phyloP scores from a whole-genome alignment of 2,888 invertebrate species.

The Cepaea hortensis region DNA sequence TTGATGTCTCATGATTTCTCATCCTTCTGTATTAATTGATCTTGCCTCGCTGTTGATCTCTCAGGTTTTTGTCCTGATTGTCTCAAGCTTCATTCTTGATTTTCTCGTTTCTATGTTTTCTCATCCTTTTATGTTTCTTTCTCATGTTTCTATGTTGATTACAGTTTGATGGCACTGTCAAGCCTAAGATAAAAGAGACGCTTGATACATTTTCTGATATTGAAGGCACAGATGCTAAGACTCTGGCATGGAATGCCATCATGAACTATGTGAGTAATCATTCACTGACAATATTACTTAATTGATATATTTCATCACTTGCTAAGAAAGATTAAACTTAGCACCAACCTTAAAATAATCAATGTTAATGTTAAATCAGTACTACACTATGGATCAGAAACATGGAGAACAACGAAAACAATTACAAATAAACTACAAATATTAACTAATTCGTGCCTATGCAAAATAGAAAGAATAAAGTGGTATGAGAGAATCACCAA shows the following conservation, averaged over 20 bases:
- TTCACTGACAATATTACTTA: too few species aligned
- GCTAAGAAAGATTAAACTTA: too few species aligned
- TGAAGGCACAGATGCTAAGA: constrained; percentile 32
- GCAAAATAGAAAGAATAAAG: too few species aligned
- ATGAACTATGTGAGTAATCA: constrained; percentile 42
- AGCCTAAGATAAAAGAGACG: constrained; percentile 37
- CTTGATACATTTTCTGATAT: constrained; percentile 33
- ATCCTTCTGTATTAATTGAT: neutral
- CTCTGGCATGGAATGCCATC: constrained; percentile 48
- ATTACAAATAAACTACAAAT: too few species aligned
- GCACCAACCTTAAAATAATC: too few species aligned
- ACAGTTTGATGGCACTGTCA: constrained; percentile 43
- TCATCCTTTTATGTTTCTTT: neutral
- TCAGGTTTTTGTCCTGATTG: neutral
- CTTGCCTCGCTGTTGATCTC: neutral
- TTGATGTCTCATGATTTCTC: neutral
- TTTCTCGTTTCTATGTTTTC: neutral
- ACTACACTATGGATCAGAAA: too few species aligned
- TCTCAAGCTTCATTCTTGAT: neutral
- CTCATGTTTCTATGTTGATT: neutral
- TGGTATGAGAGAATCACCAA: too few species aligned
- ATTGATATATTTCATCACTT: too few species aligned
- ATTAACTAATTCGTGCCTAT: too few species aligned
- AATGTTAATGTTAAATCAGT: too few species aligned
- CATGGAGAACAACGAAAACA: too few species aligned